Percentiles rank a stretch among this genome's conserved stretches.
Conservation (phyloP, 2,888 invertebrate species). For the Tenodera sinensis region DNA sequence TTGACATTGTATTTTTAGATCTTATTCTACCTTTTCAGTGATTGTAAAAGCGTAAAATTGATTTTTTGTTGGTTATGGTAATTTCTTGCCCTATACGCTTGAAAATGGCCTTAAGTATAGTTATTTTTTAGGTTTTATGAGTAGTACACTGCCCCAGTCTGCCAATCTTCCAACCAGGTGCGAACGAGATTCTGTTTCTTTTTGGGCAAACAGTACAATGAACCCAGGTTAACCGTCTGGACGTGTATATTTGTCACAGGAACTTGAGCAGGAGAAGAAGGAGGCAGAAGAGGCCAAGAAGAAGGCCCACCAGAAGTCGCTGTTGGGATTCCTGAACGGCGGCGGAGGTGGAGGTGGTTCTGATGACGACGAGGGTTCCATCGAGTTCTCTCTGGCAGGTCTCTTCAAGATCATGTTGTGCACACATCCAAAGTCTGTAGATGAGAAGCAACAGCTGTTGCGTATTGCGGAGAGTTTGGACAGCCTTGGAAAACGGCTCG, state of each 20-base stretch:
- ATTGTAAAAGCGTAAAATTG: too few relatives aligned
- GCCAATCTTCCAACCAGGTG: too few relatives aligned
- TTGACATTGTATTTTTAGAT: too few relatives aligned
- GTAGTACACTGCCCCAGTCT: too few relatives aligned
- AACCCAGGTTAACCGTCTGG: too few relatives aligned
- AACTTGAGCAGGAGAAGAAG: constrained; percentile 41
- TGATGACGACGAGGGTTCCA: constrained; percentile 47
- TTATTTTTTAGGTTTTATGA: too few relatives aligned
- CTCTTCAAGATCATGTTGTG: constrained; percentile 55
- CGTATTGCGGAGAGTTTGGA: constrained; percentile 46
- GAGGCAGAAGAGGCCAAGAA: constrained; percentile 42
- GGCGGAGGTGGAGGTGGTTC: constrained; percentile 31
- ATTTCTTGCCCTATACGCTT: too few relatives aligned
- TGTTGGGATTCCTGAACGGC: constrained; percentile 41
- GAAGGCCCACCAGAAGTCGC: constrained; percentile 41
- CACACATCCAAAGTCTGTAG: constrained; percentile 46
- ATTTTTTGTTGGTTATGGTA: too few relatives aligned
- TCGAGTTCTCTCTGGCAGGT: constrained; percentile 52
- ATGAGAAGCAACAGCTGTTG: constrained; percentile 47
- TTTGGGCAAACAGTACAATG: too few relatives aligned
- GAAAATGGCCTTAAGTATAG: too few relatives aligned
- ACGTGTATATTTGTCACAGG: constrained; percentile 21
- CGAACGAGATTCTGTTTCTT: too few relatives aligned
- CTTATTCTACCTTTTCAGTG: too few relatives aligned
- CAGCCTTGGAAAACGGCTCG: constrained; percentile 46